A percentile compares a stretch with the other conserved stretches of the same genome.
These are phyloP conservation scores for Pollachius pollachius DNA, from an alignment of 2,113 vertebrate species.

Conservation along the genomic window DNA sequence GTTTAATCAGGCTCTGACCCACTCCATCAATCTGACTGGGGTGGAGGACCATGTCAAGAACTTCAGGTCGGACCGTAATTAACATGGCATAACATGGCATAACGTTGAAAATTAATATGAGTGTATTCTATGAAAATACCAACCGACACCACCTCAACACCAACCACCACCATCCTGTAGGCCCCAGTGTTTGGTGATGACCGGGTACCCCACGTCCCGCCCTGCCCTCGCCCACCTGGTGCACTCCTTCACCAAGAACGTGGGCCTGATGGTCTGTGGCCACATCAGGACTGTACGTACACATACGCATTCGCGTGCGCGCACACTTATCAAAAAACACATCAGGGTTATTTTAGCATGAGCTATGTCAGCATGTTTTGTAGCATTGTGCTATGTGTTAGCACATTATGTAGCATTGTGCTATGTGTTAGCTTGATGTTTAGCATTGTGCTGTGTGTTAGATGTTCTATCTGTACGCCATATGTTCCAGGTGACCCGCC, in stretches of 20 bases:
- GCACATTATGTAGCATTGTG: no score
- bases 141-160: no score
- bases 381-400: no score
- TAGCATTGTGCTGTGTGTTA: no score
- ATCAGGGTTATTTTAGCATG: no score
- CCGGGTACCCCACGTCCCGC: slow-evolving; percentile 86
- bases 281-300: slow-evolving; percentile 84
- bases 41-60: slow-evolving; percentile 97
- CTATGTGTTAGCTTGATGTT: no score
- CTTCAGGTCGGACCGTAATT: slow-evolving; percentile 79
- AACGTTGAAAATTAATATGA: no score
- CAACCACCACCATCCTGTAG: slow-evolving; percentile 56
- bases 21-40: slow-evolving; percentile 87
- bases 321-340: no score
- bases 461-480: background rate
- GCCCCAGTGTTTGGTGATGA: slow-evolving; percentile 94
- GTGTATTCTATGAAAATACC: no score
- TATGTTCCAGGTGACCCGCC: slow-evolving; percentile 78
- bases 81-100: no score
- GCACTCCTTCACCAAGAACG: slow-evolving; percentile 92
- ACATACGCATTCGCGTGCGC: background rate
- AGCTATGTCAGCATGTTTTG: no score
- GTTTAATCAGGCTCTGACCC: slow-evolving; percentile 90
- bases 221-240: slow-evolving; percentile 92
- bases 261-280: slow-evolving; percentile 94